These are phyloP conservation scores for Bubo blakistoni DNA, from an alignment of 2,113 vertebrate genomes.

Conservation along the genomic window DNA sequence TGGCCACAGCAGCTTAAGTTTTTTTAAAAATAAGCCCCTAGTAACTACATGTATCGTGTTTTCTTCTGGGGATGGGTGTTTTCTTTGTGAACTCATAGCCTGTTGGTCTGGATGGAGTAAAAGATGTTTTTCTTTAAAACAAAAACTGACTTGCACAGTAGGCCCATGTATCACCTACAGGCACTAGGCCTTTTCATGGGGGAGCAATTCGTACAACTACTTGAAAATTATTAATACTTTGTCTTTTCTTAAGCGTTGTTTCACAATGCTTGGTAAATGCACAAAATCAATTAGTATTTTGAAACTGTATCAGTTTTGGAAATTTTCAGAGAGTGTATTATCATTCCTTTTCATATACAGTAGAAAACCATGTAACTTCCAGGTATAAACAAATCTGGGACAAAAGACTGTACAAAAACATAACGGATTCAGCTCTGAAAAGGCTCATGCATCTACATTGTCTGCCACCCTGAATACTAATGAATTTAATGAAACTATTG, in stretches of 20 bases:
- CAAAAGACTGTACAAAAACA: slow-evolving; percentile 55
- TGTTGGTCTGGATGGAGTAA: background rate
- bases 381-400: slow-evolving; percentile 49
- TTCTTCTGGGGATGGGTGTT: background rate
- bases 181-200: background rate
- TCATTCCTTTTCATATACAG: background rate
- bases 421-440: slow-evolving; percentile 57
- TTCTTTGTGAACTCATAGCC: background rate
- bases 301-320: background rate
- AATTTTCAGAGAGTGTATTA: background rate
- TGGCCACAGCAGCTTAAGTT: background rate
- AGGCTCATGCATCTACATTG: slow-evolving; percentile 44
- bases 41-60: accelerated
- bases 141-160: background rate
- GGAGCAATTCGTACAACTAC: background rate
- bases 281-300: background rate
- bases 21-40: background rate
- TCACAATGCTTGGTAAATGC: background rate
- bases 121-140: background rate
- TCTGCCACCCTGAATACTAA: slow-evolving; percentile 52
- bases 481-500: slow-evolving; percentile 64
- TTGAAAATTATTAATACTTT: background rate
- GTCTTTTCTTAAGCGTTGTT: background rate
- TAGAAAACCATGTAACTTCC: background rate
- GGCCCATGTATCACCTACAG: background rate